Conservation (phyloP, 2,888 invertebrate genomes). For the Tholera decimalis region DNA sequence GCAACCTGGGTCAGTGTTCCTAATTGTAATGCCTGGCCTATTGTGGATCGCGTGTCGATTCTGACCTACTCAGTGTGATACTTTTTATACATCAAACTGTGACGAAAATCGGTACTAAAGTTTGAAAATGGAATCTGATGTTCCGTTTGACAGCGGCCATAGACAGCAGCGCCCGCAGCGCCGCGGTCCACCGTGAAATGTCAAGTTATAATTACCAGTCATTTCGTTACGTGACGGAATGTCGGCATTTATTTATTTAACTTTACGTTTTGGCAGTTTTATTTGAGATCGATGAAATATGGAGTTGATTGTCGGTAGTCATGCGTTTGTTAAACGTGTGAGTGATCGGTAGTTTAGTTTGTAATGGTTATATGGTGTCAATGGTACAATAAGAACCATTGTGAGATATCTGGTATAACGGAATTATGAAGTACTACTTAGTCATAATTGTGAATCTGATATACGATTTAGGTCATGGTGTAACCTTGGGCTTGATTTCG, state of each 20-base stretch:
- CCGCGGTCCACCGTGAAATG: background rate
- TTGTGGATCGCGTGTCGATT: slow-evolving; percentile 64
- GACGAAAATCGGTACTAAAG: slow-evolving; percentile 10
- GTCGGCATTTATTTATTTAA: slow-evolving; percentile 33
- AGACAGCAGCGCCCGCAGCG: slow-evolving; percentile 13
- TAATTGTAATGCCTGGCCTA: slow-evolving; percentile 67
- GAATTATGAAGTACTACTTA: too few species aligned
- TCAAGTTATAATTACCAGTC: background rate
- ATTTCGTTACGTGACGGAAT: slow-evolving; percentile 43
- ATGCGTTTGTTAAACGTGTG: slow-evolving; percentile 16
- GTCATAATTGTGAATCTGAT: too few species aligned
- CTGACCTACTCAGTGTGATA: slow-evolving; percentile 64
- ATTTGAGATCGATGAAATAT: slow-evolving; percentile 36
- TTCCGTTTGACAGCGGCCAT: slow-evolving; percentile 12
- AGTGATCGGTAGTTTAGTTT: background rate
- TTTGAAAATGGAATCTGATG: slow-evolving; percentile 3
- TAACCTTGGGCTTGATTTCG: too few species aligned
- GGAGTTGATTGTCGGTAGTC: slow-evolving; percentile 8
- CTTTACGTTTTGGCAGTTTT: slow-evolving; percentile 32
- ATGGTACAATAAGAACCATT: background rate
- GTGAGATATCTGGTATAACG: too few species aligned
- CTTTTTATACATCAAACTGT: slow-evolving; percentile 12
- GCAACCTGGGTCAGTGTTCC: slow-evolving; percentile 58
- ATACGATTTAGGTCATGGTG: too few species aligned
- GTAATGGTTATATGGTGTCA: background rate